Evolutionary conservation across 2,113 vertebrate genomes (phyloP).

Genomic region (Oceanites oceanicus): DNA sequence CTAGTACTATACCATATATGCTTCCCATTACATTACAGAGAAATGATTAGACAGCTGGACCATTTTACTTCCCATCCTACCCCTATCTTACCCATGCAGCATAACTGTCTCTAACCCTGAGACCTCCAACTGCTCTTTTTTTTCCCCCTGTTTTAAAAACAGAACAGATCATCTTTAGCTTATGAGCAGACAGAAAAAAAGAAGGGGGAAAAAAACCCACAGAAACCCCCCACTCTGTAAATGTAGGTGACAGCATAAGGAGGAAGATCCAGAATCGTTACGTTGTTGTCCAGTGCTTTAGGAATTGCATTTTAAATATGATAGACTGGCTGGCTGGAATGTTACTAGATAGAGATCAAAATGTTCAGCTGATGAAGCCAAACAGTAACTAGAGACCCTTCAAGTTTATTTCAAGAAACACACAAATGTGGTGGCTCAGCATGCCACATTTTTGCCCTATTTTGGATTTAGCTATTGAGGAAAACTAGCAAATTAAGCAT

Average conservation of each 20-base stretch:
- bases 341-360: not conserved
- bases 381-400: not conserved
- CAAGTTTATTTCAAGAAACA: not conserved
- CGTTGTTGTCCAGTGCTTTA: not conserved
- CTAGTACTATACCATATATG: not conserved
- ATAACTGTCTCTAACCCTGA: not conserved
- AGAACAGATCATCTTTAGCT: not conserved
- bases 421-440: not conserved
- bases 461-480: not conserved
- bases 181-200: not conserved
- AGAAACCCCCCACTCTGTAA: not conserved
- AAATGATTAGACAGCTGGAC: not conserved
- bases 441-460: not conserved
- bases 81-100: not conserved
- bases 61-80: not conserved
- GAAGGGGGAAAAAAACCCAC: too few species aligned
- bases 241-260: not conserved
- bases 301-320: not conserved
- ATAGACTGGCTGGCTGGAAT: not conserved
- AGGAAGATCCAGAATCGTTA: not conserved
- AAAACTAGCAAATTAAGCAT: not conserved
- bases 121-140: not conserved
- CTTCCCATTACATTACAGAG: not conserved
- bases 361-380: not conserved
- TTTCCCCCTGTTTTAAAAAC: not conserved